Percentiles rank a stretch among this genome's conserved stretches.
Conservation (phyloP, 2,113 vertebrate genomes). For the Neoarius graeffei region DNA sequence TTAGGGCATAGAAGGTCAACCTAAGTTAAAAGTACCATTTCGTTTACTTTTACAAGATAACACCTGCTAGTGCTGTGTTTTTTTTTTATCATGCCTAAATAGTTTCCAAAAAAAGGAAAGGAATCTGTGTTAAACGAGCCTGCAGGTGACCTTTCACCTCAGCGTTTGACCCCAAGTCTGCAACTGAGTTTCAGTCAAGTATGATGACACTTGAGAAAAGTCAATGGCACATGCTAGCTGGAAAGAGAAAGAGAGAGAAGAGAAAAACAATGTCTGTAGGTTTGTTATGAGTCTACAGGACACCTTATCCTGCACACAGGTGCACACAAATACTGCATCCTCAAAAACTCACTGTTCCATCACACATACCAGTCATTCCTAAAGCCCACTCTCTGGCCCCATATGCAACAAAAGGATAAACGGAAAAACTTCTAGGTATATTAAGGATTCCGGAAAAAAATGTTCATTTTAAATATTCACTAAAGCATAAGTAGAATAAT, state of each 20-base stretch:
- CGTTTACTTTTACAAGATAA: slow-evolving; percentile 22
- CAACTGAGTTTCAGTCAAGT: not conserved
- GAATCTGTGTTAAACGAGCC: slow-evolving; percentile 61
- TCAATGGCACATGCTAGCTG: slow-evolving; percentile 14
- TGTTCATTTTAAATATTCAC: not conserved
- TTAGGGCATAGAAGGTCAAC: not conserved
- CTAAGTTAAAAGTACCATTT: not conserved
- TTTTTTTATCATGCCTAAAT: slow-evolving; percentile 40
- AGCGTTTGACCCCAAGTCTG: slow-evolving; percentile 57
- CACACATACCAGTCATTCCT: slow-evolving; percentile 48
- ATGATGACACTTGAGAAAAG: slow-evolving; percentile 37
- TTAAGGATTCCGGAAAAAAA: not conserved
- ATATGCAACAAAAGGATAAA: slow-evolving; percentile 5
- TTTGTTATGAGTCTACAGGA: slow-evolving; percentile 72
- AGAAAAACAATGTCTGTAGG: slow-evolving; percentile 40
- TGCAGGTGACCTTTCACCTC: slow-evolving; percentile 52
- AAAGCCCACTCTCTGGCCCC: not conserved
- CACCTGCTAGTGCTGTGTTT: slow-evolving; percentile 23
- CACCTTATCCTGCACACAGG: slow-evolving; percentile 72
- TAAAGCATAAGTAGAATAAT: not conserved
- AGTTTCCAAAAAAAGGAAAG: slow-evolving; percentile 62
- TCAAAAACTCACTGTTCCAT: slow-evolving; percentile 26
- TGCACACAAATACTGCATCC: slow-evolving; percentile 61
- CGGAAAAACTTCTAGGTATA: not conserved
- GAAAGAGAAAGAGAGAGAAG: slow-evolving; percentile 6